phyloP scores from a whole-genome alignment of 2,113 vertebrate species.

The Stegostoma tigrinum region DNA sequence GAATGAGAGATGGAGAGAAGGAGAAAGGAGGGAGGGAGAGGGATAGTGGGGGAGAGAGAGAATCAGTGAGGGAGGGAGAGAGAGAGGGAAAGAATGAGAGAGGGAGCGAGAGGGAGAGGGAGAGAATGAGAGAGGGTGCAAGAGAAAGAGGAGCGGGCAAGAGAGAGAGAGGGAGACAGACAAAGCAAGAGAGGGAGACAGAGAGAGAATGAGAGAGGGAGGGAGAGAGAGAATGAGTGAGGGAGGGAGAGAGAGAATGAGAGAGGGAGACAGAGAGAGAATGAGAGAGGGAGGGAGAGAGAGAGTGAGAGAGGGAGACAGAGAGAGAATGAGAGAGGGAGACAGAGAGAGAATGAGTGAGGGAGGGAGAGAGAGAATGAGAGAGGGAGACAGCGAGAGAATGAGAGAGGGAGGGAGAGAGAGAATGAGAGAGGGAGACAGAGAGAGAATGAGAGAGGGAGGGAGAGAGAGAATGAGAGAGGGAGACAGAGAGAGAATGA shows the following conservation, averaged over 20 bases:
- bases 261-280: not conserved
- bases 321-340: too few species aligned
- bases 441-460: not conserved
- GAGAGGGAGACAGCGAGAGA: not conserved
- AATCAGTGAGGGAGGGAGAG: not conserved
- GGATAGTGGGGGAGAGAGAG: not conserved
- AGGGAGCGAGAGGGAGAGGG: not conserved
- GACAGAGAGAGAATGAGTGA: not conserved
- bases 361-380: too few species aligned
- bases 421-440: not conserved
- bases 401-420: not conserved
- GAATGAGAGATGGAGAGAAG: not conserved
- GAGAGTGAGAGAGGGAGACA: not conserved
- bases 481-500: too few species aligned
- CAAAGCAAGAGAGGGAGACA: too few species aligned
- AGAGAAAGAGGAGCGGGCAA: not conserved
- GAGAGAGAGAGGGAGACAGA: not conserved
- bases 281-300: too few species aligned
- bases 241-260: not conserved
- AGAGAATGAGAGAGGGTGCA: not conserved
- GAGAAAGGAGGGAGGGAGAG: not conserved
- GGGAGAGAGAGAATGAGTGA: too few species aligned
- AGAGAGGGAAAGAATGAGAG: not conserved
- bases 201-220: too few species aligned
- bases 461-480: not conserved